Evolutionary conservation across 2,113 vertebrate species (phyloP).

Genomic region (Orycteropus afer): DNA sequence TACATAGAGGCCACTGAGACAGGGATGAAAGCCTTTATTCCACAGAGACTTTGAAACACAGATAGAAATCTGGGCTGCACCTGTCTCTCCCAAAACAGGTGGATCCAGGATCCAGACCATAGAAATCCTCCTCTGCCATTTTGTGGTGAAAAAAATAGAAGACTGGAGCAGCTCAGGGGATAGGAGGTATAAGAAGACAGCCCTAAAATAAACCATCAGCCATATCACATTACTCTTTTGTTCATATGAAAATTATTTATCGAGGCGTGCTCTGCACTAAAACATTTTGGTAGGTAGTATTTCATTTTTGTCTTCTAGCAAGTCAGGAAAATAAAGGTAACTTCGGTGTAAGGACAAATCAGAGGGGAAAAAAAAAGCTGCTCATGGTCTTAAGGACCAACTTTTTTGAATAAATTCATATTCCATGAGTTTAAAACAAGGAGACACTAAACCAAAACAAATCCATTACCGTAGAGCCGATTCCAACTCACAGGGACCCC

Average conservation of each 20-base stretch:
- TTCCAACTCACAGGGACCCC: no score
- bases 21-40: constrained; percentile 47
- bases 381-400: neutral
- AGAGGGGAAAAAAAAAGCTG: neutral
- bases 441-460: no score
- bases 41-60: constrained; percentile 16
- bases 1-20: constrained; percentile 72
- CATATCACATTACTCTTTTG: constrained; percentile 18
- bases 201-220: neutral
- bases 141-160: neutral
- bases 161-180: neutral
- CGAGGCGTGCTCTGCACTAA: neutral
- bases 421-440: constrained; percentile 20
- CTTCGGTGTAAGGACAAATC: constrained; percentile 24
- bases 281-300: neutral
- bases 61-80: constrained; percentile 59
- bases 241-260: constrained; percentile 22
- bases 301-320: neutral
- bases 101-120: neutral
- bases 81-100: constrained; percentile 67
- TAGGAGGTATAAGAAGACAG: neutral
- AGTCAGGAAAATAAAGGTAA: constrained; percentile 41
- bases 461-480: no score
- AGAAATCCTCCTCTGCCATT: neutral
- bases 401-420: constrained; percentile 25